Percentiles rank a stretch among this genome's conserved stretches.
Conservation (phyloP, 2,888 invertebrate species). For the Machimus rusticus region DNA sequence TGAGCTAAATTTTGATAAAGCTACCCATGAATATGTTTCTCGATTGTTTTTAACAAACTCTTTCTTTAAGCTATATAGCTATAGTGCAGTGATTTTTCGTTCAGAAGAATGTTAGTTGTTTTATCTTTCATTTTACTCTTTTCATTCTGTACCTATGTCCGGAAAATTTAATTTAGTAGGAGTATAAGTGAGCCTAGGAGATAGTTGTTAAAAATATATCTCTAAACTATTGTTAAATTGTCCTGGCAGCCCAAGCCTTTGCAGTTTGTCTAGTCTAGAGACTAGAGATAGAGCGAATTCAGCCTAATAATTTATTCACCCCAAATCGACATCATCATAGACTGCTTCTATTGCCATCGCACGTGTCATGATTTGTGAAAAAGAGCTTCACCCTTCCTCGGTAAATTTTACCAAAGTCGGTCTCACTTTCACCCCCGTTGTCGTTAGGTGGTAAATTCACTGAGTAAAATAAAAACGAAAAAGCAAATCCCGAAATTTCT, state of each 20-base stretch:
- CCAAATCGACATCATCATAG: slow-evolving; percentile 38
- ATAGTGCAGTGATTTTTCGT: no score
- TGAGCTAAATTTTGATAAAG: no score
- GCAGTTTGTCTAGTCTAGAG: neutral
- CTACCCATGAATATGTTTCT: no score
- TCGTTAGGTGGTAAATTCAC: neutral
- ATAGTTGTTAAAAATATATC: neutral
- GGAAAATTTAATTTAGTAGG: no score
- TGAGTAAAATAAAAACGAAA: neutral
- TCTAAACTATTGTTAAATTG: neutral
- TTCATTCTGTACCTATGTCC: no score
- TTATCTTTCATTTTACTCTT: no score
- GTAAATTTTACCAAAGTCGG: neutral
- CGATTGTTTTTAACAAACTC: no score
- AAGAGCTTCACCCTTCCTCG: slow-evolving; percentile 6
- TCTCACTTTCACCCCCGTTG: slow-evolving; percentile 12
- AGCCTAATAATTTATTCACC: slow-evolving; percentile 44
- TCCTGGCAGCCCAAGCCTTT: neutral
- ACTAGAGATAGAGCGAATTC: neutral
- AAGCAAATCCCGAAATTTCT: neutral
- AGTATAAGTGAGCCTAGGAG: no score
- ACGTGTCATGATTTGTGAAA: slow-evolving; percentile 43
- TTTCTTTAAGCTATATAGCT: no score
- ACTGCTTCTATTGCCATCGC: slow-evolving; percentile 43
- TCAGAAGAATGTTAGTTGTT: no score